A percentile compares a stretch with the other conserved stretches of the same genome.
Conservation (phyloP, 2,113 vertebrate genomes). For the Ptyas mucosa region DNA sequence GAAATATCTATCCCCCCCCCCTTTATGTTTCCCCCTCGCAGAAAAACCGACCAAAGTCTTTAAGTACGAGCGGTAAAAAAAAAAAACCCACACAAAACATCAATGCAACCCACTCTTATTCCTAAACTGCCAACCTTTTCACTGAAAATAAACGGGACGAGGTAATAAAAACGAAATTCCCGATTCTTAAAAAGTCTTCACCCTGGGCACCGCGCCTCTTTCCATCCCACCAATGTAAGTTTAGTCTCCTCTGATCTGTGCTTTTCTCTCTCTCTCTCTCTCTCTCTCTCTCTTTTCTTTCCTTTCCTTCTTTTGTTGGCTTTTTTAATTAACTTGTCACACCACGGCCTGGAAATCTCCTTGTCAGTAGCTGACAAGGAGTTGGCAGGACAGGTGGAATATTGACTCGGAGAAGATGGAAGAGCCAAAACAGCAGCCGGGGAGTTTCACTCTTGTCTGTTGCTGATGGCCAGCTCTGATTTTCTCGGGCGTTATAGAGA, state of each 20-base stretch:
- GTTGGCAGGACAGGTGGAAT: constrained; percentile 63
- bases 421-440: constrained; percentile 44
- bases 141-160: not conserved
- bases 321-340: constrained; percentile 16
- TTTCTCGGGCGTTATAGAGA: constrained; percentile 67
- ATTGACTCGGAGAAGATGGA: constrained; percentile 66
- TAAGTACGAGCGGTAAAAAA: not conserved
- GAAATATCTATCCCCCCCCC: not conserved
- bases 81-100: not conserved
- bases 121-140: not conserved
- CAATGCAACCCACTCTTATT: not conserved
- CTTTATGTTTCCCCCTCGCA: not conserved
- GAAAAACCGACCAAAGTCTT: not conserved
- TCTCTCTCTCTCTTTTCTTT: not conserved
- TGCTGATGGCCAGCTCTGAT: constrained; percentile 28
- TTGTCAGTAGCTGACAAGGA: constrained; percentile 51
- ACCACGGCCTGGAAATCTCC: not conserved
- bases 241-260: not conserved
- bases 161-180: not conserved
- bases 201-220: no score
- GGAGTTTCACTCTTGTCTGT: constrained; percentile 68
- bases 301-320: not conserved
- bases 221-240: not conserved
- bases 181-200: not conserved
- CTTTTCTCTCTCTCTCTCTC: not conserved